Base-by-base conservation (phyloP, 2,797 vertebrate genomes). In the Eulemur mongoz region DNA sequence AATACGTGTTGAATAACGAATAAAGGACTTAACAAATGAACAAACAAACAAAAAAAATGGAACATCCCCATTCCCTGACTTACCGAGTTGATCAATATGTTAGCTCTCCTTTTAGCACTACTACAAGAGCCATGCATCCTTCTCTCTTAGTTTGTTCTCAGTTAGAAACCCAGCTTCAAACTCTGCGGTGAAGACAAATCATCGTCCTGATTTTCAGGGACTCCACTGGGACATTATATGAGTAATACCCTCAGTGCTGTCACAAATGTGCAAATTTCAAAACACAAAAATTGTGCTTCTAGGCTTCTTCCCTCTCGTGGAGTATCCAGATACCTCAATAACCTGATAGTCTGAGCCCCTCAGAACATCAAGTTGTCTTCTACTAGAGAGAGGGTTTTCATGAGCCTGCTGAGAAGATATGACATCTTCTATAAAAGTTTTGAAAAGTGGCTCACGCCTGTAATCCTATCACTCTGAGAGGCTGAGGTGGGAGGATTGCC, bases 361-460 rank as follows among this genome's bases (percentile, higher is more conserved):
- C 80, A 67, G 63, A 95, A 75, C 48, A 96, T 80, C 72, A 70
- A 10, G 70, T 45, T 40, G 11, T 83, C 65, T 89, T 95, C 76
- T 61, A 48, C 70, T 79, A 65, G 45, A 54, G 59, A 79, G 70
- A 57, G 32, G 20, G 57, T 73, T 89, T 94, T 88, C 67, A 52
- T 20, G 61, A 91, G 32, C 52, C 65, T 52, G 22, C 40, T 43
- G 27, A 87, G 15, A 78, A 57, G 45, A 48, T 43, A 27, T 69
- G 35, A n/a, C 38, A 73, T 79, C 78, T 67, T 81, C 89, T 88
- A n/a, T 67, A 75, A 91, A 93, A 32, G 54, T 72, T 90, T 88
- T 65, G 63, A n/a, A 92, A 95, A 70, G 43, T 45, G 43, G 43
- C 43, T 45, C 43, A 45, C 2, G 43, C 43, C 43, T 45, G 43